Base-by-base conservation (phyloP, 2,888 invertebrate genomes). In the Erpobdella octoculata region DNA sequence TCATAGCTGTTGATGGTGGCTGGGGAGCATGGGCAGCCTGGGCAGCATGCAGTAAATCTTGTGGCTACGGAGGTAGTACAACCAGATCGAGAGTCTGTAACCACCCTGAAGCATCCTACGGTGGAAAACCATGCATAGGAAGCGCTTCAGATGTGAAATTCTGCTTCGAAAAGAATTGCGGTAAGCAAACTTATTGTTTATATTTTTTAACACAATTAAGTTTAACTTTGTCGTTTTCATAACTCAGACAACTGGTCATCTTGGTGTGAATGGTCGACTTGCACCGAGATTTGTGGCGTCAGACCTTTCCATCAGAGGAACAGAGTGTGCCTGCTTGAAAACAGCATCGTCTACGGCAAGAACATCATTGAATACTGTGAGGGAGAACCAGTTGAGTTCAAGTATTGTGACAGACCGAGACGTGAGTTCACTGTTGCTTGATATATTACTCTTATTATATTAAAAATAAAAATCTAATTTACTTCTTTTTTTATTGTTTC, bases 121-220 rank as follows among this genome's bases (percentile, higher is more conserved):
- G 81, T 36, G 83, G 83, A 4, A 72, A 72, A 8, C 64, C 67
- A 2, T 83, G 83, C 74, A 67, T 59, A 21, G 83, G 82, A 9
- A 74, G 73, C 6, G 74, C 73, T 36, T 73, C 75, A 31, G 78
- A 81, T 66, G 66, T 66, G 37, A 71, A 67, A 67, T 37, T 71
- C 66, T 64, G 65, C 41, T 38, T 37, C 33, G 41, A 64, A 1
- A 35, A 53, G 15, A 41, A 38, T 15, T 71, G 71, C 59, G 65
- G 71, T 71, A 18, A 58, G 71, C 9, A 25, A 25, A 9, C 33
- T 58, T n/a, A n/a, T n/a, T n/a, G n/a, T n/a, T n/a, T n/a, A n/a
- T n/a, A n/a, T n/a, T n/a, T n/a, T n/a, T n/a, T n/a, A n/a, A n/a
- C n/a, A n/a, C n/a, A n/a, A n/a, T n/a, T n/a, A n/a, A n/a, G n/a